These are phyloP conservation scores for Megalops atlanticus DNA, from an alignment of 2,113 vertebrate species.

Conservation along the genomic window DNA sequence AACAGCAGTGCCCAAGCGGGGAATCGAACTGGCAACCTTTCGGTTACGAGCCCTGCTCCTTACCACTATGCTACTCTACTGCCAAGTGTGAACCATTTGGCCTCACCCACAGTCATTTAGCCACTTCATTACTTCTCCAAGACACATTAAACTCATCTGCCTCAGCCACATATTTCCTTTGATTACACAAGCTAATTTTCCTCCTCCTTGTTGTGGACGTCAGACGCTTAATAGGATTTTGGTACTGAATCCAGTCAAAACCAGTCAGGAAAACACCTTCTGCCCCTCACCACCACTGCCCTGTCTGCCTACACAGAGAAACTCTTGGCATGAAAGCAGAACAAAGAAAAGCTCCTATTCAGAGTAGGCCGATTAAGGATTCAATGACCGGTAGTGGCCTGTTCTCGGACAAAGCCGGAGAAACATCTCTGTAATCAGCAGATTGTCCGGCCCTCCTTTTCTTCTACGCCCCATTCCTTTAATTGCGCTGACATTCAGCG, in stretches of 20 bases:
- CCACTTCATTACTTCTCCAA: neutral
- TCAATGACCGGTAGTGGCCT: neutral
- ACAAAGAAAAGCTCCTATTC: neutral
- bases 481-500: constrained; percentile 13
- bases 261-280: neutral
- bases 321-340: too few relatives aligned
- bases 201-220: neutral
- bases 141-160: neutral
- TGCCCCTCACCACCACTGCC: neutral
- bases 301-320: neutral
- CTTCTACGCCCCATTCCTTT: neutral
- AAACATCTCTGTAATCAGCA: neutral
- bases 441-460: neutral
- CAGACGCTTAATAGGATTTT: neutral
- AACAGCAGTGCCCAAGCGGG: too few relatives aligned
- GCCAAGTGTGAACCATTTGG: neutral
- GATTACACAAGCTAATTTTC: neutral
- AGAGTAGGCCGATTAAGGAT: neutral
- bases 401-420: neutral
- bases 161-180: neutral
- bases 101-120: neutral
- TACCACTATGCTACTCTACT: too few relatives aligned
- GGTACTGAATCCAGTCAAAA: neutral
- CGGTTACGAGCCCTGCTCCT: too few relatives aligned
- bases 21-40: too few relatives aligned